phyloP scores from a whole-genome alignment of 1,140 invertebrate genomes.

The Cherax quadricarinatus region DNA sequence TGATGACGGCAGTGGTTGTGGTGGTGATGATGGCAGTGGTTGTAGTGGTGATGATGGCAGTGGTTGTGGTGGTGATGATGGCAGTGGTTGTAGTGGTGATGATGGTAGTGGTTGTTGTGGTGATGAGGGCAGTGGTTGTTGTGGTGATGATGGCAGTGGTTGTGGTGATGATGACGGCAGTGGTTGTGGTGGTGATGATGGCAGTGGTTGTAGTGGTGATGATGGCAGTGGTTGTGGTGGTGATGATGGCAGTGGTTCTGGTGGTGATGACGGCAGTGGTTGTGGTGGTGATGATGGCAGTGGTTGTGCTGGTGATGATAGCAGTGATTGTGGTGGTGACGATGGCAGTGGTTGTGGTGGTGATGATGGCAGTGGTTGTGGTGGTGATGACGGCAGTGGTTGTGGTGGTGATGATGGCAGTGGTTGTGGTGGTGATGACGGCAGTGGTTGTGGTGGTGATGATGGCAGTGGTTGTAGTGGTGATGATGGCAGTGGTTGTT shows the following conservation, averaged over 20 bases:
- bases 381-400: too few species aligned
- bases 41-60: conserved; percentile 10
- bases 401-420: neutral
- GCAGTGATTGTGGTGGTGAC: neutral
- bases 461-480: neutral
- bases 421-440: too few species aligned
- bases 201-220: too few species aligned
- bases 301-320: too few species aligned
- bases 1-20: too few species aligned
- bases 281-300: too few species aligned
- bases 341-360: conserved; percentile 25
- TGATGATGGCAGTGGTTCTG: neutral
- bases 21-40: too few species aligned
- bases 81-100: conserved; percentile 34
- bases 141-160: too few species aligned
- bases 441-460: conserved; percentile 21
- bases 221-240: conserved; percentile 28
- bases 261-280: too few species aligned
- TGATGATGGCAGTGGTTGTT: neutral
- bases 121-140: too few species aligned
- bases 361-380: neutral
- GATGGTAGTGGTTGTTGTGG: conserved; percentile 3
- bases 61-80: conserved; percentile 9
- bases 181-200: neutral
- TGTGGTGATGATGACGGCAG: too few species aligned